Evolutionary conservation across 2,113 vertebrate species (phyloP).

Genomic region (Vulpes lagopus): DNA sequence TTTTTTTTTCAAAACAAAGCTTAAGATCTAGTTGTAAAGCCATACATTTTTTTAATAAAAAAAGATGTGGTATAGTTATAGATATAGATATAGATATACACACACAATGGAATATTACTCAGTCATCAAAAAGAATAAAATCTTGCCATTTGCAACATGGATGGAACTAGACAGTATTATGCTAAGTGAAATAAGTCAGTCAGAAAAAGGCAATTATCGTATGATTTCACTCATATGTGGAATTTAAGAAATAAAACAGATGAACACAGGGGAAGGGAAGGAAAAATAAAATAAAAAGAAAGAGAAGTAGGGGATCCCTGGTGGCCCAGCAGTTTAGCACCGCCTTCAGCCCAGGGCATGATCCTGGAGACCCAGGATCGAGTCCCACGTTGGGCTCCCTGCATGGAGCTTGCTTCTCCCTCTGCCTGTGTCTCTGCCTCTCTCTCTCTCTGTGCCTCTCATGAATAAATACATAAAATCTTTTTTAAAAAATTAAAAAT

Average conservation of each 20-base stretch:
- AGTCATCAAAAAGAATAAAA: not conserved
- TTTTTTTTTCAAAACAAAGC: not conserved
- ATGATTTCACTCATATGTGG: not conserved
- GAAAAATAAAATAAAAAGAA: not conserved
- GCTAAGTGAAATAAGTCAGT: not conserved
- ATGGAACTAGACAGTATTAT: not conserved
- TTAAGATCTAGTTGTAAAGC: not conserved
- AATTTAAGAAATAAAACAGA: not conserved
- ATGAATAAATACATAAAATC: no score
- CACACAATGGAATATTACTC: not conserved
- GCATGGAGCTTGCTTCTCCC: no score
- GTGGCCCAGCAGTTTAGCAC: no score
- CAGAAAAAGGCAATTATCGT: not conserved
- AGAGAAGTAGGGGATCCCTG: no score
- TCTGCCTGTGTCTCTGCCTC: no score
- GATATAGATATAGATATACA: not conserved
- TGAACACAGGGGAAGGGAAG: not conserved
- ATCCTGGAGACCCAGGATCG: no score
- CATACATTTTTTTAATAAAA: not conserved
- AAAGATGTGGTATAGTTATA: not conserved
- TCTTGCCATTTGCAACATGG: not conserved
- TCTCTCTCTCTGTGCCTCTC: no score
- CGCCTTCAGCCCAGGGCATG: no score
- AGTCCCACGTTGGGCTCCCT: no score
- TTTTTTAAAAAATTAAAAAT: no score